Evolutionary conservation across 2,888 invertebrate genomes (phyloP).

Genomic region (Eumacrocentrus americanus): DNA sequence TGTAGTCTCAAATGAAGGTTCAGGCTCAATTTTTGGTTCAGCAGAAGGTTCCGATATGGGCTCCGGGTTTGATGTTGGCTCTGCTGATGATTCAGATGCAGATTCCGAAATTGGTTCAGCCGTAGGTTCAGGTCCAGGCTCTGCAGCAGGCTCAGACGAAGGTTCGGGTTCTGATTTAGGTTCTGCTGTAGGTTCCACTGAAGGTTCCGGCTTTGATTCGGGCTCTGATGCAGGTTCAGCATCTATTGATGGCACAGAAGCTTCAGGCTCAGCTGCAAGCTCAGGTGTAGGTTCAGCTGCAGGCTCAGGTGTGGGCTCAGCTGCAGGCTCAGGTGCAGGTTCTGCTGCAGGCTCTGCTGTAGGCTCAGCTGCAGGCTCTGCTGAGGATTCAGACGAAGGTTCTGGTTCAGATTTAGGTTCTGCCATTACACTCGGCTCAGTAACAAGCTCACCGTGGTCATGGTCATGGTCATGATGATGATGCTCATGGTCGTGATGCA

Average conservation of each 20-base stretch:
- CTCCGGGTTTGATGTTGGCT: constrained; percentile 34
- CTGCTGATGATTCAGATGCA: constrained; percentile 39
- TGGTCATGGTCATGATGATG: constrained; percentile 25
- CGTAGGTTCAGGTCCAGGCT: constrained; percentile 30
- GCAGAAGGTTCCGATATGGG: constrained; percentile 42
- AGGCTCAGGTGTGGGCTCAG: constrained; percentile 46
- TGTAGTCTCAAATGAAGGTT: too few species aligned
- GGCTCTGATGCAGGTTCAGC: constrained; percentile 35
- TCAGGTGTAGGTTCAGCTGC: constrained; percentile 51
- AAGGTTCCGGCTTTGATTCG: constrained; percentile 42
- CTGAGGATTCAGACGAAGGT: constrained; percentile 45
- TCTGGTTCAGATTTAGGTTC: constrained; percentile 45
- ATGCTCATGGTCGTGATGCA: constrained; percentile 36
- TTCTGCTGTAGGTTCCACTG: constrained; percentile 46
- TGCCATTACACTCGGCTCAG: constrained; percentile 39
- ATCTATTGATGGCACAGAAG: constrained; percentile 18
- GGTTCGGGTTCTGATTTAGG: constrained; percentile 46
- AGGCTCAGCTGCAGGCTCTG: constrained; percentile 48
- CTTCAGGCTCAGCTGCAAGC: constrained; percentile 41
- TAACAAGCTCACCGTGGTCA: constrained; percentile 24
- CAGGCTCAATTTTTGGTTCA: constrained; percentile 29
- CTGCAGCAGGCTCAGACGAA: constrained; percentile 25
- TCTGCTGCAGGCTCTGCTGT: constrained; percentile 37
- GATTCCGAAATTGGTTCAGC: constrained; percentile 40
- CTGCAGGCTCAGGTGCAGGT: constrained; percentile 40